phyloP scores from a whole-genome alignment of 2,113 vertebrate species.

The Castor canadensis region DNA sequence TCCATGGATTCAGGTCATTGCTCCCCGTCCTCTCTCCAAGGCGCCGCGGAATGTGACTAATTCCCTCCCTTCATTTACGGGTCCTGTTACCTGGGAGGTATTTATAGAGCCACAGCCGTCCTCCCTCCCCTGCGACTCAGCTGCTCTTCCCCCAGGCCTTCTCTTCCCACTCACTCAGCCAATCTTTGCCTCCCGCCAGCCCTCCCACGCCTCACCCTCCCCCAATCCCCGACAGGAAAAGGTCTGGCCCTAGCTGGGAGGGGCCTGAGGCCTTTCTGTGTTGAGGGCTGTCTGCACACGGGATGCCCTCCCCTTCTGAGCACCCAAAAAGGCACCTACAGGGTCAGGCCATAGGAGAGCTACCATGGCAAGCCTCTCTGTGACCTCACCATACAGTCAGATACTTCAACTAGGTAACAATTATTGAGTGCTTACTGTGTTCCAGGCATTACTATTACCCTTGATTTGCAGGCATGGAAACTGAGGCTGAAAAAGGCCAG shows the following conservation, averaged over 20 bases:
- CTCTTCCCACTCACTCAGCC: constrained; percentile 26
- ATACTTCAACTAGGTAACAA: not conserved
- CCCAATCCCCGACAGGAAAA: not conserved
- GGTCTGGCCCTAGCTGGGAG: not conserved
- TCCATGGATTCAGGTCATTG: constrained; percentile 83
- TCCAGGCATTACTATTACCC: not conserved
- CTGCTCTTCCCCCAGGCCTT: constrained; percentile 63
- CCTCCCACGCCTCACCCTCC: not conserved
- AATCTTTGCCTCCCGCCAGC: constrained; percentile 28
- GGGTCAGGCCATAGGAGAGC: not conserved
- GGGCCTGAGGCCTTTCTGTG: not conserved
- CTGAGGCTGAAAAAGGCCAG: not conserved
- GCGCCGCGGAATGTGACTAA: constrained; percentile 80
- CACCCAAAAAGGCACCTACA: not conserved
- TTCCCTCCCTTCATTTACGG: constrained; percentile 81
- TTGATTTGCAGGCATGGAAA: constrained; percentile 3
- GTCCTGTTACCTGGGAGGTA: constrained; percentile 84
- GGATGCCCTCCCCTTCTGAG: not conserved
- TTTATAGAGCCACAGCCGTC: constrained; percentile 77
- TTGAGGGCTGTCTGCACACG: not conserved
- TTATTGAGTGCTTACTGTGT: not conserved
- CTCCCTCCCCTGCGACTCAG: constrained; percentile 35
- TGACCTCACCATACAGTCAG: constrained; percentile 13
- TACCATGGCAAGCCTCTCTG: not conserved
- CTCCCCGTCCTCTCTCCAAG: constrained; percentile 78